A percentile compares a stretch with the other conserved stretches of the same genome.
phyloP scores from a whole-genome alignment of 2,888 invertebrate species.

The Syritta pipiens region DNA sequence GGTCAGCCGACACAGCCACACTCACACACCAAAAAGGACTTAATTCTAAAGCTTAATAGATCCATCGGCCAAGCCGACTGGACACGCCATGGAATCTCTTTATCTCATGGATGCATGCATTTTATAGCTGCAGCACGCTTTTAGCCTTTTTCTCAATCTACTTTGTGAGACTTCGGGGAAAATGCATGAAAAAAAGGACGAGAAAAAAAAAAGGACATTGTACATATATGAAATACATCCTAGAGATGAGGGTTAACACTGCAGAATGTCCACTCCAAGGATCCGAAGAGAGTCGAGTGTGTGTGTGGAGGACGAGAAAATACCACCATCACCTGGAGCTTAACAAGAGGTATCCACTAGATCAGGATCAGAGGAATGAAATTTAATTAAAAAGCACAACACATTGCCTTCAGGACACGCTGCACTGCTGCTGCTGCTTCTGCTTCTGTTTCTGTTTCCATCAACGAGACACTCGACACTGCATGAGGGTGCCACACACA shows the following conservation, averaged over 20 bases:
- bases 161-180: background rate
- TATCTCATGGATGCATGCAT: slow-evolving; percentile 61
- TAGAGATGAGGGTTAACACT: too few relatives aligned
- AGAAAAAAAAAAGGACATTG: background rate
- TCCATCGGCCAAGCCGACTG: background rate
- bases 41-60: slow-evolving; percentile 12
- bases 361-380: slow-evolving; percentile 55
- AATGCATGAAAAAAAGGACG: slow-evolving; percentile 12
- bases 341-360: slow-evolving; percentile 39
- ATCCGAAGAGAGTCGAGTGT: slow-evolving; percentile 34
- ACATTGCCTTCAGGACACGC: background rate
- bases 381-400: slow-evolving; percentile 67
- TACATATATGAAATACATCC: too few relatives aligned
- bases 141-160: slow-evolving; percentile 8
- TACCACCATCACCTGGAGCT: slow-evolving; percentile 53
- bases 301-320: slow-evolving; percentile 55
- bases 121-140: slow-evolving; percentile 53
- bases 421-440: too few relatives aligned
- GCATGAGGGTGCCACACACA: background rate
- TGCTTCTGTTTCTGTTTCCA: too few relatives aligned
- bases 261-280: too few relatives aligned
- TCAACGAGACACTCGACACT: background rate
- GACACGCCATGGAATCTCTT: slow-evolving; percentile 30
- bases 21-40: background rate
- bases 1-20: too few relatives aligned